A percentile compares a stretch with the other conserved stretches of the same genome.
Evolutionary conservation across 1,140 invertebrate genomes (phyloP).

Genomic region (Paramacrobiotus metropolitanus): DNA sequence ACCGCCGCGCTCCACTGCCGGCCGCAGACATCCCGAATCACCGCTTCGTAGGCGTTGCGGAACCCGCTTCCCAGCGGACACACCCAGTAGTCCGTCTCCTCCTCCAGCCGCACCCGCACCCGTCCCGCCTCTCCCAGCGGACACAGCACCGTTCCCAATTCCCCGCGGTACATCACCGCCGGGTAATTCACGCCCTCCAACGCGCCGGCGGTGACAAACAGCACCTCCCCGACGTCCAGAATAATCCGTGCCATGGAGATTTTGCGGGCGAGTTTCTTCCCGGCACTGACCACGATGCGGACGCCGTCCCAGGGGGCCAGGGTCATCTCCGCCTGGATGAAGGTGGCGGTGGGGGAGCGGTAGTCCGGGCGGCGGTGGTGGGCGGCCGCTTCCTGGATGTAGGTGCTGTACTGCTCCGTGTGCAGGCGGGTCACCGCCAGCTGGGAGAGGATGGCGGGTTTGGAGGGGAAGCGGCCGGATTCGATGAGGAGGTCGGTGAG

Average conservation of each 20-base stretch:
- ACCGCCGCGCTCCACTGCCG: not conserved
- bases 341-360: not conserved
- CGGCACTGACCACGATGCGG: not conserved
- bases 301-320: not conserved
- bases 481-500: not conserved
- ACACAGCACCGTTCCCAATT: not conserved
- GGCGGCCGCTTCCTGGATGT: not conserved
- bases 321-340: not conserved
- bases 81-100: not conserved
- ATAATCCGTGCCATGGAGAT: not conserved
- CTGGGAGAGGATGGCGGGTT: not conserved
- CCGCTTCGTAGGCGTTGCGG: not conserved
- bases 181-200: not conserved
- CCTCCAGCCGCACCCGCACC: not conserved
- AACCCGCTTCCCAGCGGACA: not conserved
- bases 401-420: not conserved
- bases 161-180: not conserved
- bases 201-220: not conserved
- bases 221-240: not conserved
- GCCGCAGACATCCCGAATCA: not conserved
- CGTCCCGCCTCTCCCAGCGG: not conserved
- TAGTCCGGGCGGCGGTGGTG: not conserved
- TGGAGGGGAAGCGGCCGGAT: not conserved
- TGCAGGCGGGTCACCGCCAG: not conserved
- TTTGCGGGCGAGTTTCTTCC: not conserved